These are phyloP conservation scores for Mus spicilegus DNA, from an alignment of 2,113 vertebrate species.

Conservation along the genomic window DNA sequence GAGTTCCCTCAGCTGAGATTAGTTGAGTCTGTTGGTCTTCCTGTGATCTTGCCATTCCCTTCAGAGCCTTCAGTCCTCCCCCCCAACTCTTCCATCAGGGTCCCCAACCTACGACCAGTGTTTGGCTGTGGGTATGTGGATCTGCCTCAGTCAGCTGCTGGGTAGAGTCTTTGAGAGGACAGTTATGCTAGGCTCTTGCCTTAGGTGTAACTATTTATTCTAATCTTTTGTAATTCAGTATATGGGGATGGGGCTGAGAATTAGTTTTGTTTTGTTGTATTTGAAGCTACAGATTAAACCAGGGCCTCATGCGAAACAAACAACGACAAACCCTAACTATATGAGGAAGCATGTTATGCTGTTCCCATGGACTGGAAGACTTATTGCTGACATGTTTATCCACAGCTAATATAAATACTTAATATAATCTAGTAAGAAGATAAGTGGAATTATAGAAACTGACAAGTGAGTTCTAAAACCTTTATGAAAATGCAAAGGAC, in stretches of 20 bases:
- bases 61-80: too few relatives aligned
- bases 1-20: too few relatives aligned
- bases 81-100: too few relatives aligned
- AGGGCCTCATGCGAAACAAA: not conserved
- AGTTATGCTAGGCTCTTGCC: too few relatives aligned
- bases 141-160: too few relatives aligned
- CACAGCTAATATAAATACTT: not conserved
- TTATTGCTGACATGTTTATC: not conserved
- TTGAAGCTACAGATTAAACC: not conserved
- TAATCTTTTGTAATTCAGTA: not conserved
- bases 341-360: not conserved
- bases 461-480: not conserved
- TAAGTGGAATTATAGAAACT: not conserved
- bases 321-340: not conserved
- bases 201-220: not conserved
- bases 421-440: not conserved
- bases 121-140: too few relatives aligned
- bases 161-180: too few relatives aligned
- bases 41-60: too few relatives aligned
- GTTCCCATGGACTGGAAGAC: not conserved
- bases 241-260: not conserved
- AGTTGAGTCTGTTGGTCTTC: too few relatives aligned
- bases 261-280: not conserved
- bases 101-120: too few relatives aligned
- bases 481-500: not conserved